Evolutionary conservation across 2,797 vertebrate species (phyloP).

Genomic region (Danio choprae): DNA sequence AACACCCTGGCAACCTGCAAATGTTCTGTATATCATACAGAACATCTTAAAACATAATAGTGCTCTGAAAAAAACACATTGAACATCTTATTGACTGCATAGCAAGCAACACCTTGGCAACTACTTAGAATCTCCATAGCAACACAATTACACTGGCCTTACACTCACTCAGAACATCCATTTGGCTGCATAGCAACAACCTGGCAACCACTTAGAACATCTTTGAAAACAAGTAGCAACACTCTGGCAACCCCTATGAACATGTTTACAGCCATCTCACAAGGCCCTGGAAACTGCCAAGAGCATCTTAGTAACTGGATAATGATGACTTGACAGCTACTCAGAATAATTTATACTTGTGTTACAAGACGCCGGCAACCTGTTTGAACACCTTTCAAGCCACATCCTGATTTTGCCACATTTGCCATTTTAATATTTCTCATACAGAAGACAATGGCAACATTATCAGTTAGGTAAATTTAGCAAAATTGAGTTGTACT

Average conservation of each 20-base stretch:
- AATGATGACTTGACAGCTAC: too few relatives aligned
- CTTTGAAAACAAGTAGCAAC: background rate
- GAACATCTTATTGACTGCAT: background rate
- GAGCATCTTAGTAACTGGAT: too few relatives aligned
- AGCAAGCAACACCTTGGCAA: too few relatives aligned
- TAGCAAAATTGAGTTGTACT: too few relatives aligned
- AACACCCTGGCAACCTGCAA: slow-evolving; percentile 5
- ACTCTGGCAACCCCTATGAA: background rate
- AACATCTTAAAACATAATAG: background rate
- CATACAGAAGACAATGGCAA: too few relatives aligned
- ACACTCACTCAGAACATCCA: background rate
- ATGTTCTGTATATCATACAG: background rate
- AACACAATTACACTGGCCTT: background rate
- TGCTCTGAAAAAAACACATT: background rate
- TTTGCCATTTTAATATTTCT: too few relatives aligned
- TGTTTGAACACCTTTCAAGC: too few relatives aligned
- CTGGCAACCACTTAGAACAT: background rate
- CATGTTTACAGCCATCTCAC: background rate
- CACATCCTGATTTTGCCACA: too few relatives aligned
- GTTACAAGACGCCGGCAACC: too few relatives aligned
- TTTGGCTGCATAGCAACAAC: background rate
- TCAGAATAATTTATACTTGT: too few relatives aligned
- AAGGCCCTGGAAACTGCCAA: too few relatives aligned
- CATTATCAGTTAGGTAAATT: too few relatives aligned
- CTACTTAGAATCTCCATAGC: background rate